Percentiles rank a stretch among this genome's conserved stretches.
These are phyloP conservation scores for Tortricodes alternella DNA, from an alignment of 2,888 invertebrate genomes.

Conservation along the genomic window DNA sequence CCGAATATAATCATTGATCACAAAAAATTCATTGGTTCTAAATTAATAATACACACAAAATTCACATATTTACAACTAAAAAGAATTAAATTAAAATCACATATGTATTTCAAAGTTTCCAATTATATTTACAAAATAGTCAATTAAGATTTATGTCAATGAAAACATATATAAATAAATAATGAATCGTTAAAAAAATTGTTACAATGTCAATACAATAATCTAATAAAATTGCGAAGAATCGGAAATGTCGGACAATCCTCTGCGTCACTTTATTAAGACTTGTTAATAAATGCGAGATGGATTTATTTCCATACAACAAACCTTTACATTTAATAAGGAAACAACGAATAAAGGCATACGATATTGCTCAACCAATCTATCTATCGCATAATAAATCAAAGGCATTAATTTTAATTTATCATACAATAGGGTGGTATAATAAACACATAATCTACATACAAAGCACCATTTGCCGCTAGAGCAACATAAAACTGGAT, in stretches of 20 bases:
- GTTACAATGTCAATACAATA: conserved; percentile 22
- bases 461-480: conserved; percentile 72
- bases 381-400: conserved; percentile 12
- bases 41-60: conserved; percentile 61
- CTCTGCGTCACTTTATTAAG: conserved; percentile 32
- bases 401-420: conserved; percentile 20
- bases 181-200: conserved; percentile 5
- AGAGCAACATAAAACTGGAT: conserved; percentile 60
- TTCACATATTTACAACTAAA: conserved; percentile 77
- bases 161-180: conserved; percentile 28
- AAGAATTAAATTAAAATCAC: conserved; percentile 68
- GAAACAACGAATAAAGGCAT: conserved; percentile 44
- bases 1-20: conserved; percentile 62
- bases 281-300: conserved; percentile 55
- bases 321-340: conserved; percentile 37
- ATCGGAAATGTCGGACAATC: conserved; percentile 5
- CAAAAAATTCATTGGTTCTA: conserved; percentile 65
- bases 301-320: conserved; percentile 46
- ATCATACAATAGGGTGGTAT: conserved; percentile 10
- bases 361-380: conserved; percentile 55
- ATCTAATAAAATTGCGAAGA: conserved; percentile 28
- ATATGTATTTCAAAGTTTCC: conserved; percentile 47
- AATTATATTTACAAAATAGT: conserved; percentile 67
- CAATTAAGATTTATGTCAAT: conserved; percentile 30
- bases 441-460: conserved; percentile 49